These are phyloP conservation scores for Perdita meconis DNA, from an alignment of 2,888 invertebrate genomes.

Conservation along the genomic window DNA sequence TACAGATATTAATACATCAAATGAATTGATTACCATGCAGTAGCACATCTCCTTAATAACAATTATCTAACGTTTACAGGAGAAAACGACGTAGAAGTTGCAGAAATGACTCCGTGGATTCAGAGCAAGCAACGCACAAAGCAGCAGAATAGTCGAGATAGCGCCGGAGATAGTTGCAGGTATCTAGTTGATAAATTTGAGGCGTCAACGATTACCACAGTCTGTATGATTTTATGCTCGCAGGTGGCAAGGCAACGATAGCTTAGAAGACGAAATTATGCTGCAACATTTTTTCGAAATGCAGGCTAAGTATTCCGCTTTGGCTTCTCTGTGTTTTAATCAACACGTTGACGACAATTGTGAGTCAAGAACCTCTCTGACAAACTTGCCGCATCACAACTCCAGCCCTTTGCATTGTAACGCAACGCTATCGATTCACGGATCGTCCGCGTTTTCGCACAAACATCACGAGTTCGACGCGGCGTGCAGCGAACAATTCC, in stretches of 20 bases:
- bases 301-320: constrained; percentile 82
- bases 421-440: constrained; percentile 51
- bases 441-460: constrained; percentile 67
- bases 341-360: constrained; percentile 74
- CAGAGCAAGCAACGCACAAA: constrained; percentile 75
- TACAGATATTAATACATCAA: too few species aligned
- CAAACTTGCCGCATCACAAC: constrained; percentile 69
- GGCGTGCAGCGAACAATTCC: constrained; percentile 63
- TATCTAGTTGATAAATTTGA: constrained; percentile 8
- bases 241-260: constrained; percentile 72
- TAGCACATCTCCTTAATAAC: constrained; percentile 11
- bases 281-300: constrained; percentile 86
- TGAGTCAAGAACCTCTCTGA: constrained; percentile 66
- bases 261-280: constrained; percentile 86
- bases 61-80: constrained; percentile 79
- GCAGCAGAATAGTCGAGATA: constrained; percentile 56
- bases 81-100: constrained; percentile 89
- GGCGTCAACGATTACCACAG: not conserved
- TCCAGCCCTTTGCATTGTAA: constrained; percentile 70
- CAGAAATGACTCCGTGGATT: constrained; percentile 83
- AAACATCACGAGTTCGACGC: constrained; percentile 75
- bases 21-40: too few species aligned
- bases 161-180: constrained; percentile 51
- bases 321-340: constrained; percentile 77
- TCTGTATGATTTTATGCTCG: constrained; percentile 8